These are phyloP conservation scores for Pristionchus arcanus DNA, from an alignment of 2,888 invertebrate genomes.

Conservation along the genomic window DNA sequence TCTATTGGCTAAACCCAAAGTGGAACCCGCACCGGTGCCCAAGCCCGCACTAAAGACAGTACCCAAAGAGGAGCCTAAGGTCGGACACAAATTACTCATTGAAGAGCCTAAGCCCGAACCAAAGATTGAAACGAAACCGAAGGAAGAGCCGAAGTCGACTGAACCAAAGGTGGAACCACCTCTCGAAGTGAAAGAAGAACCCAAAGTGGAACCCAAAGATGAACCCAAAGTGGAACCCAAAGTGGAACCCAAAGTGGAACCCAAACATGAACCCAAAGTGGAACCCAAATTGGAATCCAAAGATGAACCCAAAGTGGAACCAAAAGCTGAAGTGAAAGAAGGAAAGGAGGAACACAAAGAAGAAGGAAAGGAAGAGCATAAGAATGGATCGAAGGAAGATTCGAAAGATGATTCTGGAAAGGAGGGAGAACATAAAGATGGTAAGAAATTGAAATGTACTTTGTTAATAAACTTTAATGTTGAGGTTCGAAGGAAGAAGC, in stretches of 20 bases:
- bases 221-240: neutral
- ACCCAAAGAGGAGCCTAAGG: neutral
- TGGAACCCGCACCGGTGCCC: neutral
- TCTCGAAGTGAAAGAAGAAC: too few species aligned
- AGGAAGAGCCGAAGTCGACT: neutral
- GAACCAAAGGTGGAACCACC: neutral
- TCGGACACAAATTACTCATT: neutral
- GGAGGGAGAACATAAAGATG: neutral
- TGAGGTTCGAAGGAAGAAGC: neutral
- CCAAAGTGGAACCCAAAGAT: neutral
- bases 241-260: neutral
- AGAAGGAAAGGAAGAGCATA: conserved; percentile 14
- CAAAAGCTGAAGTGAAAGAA: neutral
- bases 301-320: neutral
- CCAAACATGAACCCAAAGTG: neutral
- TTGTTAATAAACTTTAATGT: neutral
- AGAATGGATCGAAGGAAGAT: conserved; percentile 4
- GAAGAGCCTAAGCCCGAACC: neutral
- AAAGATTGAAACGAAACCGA: neutral
- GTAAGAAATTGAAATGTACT: neutral
- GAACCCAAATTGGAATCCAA: neutral
- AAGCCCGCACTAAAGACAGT: neutral
- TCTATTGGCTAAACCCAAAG: neutral
- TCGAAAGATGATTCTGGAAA: neutral
- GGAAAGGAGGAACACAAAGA: neutral